These are phyloP conservation scores for Sinosuthora webbiana DNA, from an alignment of 2,113 vertebrate genomes.

Conservation along the genomic window DNA sequence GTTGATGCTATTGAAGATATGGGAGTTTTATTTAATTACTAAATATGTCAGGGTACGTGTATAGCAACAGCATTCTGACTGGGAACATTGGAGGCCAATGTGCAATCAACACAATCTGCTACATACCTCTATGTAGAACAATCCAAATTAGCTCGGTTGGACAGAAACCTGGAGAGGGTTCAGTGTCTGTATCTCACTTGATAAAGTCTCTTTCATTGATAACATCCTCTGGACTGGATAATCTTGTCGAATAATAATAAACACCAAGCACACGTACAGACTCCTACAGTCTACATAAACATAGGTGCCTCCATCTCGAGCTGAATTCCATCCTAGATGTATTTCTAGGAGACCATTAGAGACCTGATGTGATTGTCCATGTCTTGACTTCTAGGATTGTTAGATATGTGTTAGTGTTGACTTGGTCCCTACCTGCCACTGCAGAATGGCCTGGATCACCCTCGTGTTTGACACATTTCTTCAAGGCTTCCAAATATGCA, in stretches of 20 bases:
- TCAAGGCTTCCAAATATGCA: neutral
- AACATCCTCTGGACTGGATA: neutral
- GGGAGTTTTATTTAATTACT: neutral
- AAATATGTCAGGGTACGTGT: neutral
- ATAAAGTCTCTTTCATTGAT: neutral
- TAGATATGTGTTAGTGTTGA: fast-evolving
- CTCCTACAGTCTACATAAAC: neutral
- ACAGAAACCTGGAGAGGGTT: neutral
- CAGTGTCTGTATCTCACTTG: neutral
- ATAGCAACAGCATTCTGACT: neutral
- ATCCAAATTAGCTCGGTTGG: neutral
- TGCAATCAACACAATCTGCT: neutral
- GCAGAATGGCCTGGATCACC: neutral
- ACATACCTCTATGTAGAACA: neutral
- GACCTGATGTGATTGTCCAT: neutral
- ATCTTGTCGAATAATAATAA: neutral
- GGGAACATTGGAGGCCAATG: neutral
- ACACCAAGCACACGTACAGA: neutral
- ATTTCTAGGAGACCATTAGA: neutral
- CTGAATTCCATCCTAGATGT: neutral
- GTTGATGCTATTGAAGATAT: neutral
- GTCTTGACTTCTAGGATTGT: neutral
- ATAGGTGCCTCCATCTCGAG: neutral
- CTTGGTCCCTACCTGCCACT: neutral
- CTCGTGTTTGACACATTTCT: neutral